Percentiles rank a stretch among this genome's conserved stretches.
Evolutionary conservation across 2,113 vertebrate genomes (phyloP).

Genomic region (Pogona vitticeps): DNA sequence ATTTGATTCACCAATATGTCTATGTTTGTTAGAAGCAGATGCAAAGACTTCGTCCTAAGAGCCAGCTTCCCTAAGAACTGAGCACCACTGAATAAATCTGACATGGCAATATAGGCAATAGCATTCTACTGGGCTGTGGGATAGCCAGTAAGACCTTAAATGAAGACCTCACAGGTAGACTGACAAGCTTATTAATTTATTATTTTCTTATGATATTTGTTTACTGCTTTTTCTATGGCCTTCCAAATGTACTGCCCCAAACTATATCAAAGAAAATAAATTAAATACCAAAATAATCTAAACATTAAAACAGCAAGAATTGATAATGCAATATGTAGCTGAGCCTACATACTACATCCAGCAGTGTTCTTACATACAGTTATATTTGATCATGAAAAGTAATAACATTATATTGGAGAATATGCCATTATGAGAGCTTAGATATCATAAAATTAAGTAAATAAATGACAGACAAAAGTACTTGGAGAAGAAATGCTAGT

Average conservation of each 20-base stretch:
- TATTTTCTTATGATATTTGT: neutral
- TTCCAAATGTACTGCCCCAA: neutral
- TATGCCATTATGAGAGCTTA: neutral
- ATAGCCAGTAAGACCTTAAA: too few relatives aligned
- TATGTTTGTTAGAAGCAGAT: too few relatives aligned
- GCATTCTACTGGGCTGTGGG: too few relatives aligned
- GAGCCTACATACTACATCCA: neutral
- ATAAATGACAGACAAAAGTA: neutral
- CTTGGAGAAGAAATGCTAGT: too few relatives aligned
- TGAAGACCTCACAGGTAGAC: too few relatives aligned
- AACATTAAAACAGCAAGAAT: neutral
- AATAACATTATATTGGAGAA: neutral
- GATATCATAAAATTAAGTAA: neutral
- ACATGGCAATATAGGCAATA: too few relatives aligned
- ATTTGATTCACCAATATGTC: too few relatives aligned
- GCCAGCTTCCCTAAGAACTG: too few relatives aligned
- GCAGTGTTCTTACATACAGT: neutral
- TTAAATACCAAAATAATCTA: neutral
- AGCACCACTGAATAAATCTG: too few relatives aligned
- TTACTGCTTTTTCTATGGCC: neutral
- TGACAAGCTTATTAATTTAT: neutral
- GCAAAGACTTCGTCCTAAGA: too few relatives aligned
- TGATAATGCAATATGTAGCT: neutral
- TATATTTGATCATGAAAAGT: neutral
- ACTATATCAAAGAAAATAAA: neutral